A percentile compares a stretch with the other conserved stretches of the same genome.
phyloP scores from a whole-genome alignment of 2,113 vertebrate species.

The Cariama cristata region DNA sequence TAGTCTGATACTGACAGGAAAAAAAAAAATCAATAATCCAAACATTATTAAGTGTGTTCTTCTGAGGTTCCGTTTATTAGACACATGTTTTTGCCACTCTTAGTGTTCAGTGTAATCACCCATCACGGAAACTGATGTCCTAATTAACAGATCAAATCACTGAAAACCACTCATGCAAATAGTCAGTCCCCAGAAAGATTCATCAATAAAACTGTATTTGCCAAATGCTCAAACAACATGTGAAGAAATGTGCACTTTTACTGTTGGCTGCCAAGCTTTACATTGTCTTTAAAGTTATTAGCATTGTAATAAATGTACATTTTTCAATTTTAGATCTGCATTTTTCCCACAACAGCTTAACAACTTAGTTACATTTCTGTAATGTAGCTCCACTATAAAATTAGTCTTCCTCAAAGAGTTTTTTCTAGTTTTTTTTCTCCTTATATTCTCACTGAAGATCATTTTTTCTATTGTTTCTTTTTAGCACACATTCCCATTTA shows the following conservation, averaged over 20 bases:
- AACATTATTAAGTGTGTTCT: background rate
- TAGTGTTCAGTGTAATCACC: background rate
- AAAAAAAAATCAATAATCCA: background rate
- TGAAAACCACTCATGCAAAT: background rate
- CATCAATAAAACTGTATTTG: background rate
- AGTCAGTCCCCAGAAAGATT: background rate
- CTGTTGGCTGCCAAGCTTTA: background rate
- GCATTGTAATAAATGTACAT: background rate
- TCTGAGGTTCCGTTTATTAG: background rate
- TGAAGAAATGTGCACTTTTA: background rate
- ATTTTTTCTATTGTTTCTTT: background rate
- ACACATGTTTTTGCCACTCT: background rate
- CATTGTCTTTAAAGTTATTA: background rate
- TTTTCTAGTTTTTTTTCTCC: background rate
- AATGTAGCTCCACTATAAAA: background rate
- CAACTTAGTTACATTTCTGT: background rate
- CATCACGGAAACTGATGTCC: background rate
- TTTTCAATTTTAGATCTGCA: background rate
- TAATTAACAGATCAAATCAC: background rate
- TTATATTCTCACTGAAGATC: background rate
- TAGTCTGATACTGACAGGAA: background rate
- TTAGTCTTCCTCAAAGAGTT: background rate
- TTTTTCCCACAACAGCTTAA: background rate
- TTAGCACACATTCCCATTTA: background rate
- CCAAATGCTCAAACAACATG: background rate